Evolutionary conservation across 2,888 invertebrate genomes (phyloP), one percentile per base, ranked within the genome.

Genomic region (Seladonia tumulorum): DNA sequence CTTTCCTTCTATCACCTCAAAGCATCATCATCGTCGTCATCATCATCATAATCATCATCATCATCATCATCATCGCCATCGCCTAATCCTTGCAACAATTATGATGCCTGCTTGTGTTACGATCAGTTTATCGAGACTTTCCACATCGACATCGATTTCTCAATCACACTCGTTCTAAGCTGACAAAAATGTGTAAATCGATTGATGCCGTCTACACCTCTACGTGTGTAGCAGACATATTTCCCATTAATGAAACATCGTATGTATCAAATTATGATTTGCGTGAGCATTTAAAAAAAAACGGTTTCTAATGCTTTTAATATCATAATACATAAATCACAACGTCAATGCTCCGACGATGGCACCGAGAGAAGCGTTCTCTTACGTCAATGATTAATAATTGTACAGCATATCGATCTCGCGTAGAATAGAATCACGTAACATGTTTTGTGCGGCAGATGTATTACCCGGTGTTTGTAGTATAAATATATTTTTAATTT

Each of bases 201-300:
- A 79, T 77, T 74, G 53, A 74, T 77, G 80, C 82, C 75, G 81
- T 70, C 79, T 79, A 82, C 78, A 68, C 70, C 47, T 39, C 18
- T 83, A 49, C 72, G 60, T 57, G 74, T 47, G 68, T 78, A 60
- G 68, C 73, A 63, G 79, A 75, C 77, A 74, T 72, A 53, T 72
- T 73, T 85, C 76, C 71, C 75, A 77, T 85, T 83, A 79, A 74
- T 80, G 83, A 86, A 87, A 88, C 76, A 82, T 82, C 66, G 78
- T 80, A 81, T 76, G 83, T 89, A 85, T 87, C 87, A 86, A 88
- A 90, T 87, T 81, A 86, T 85, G 81, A 83, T 83, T 88, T 86
- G 49, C 73, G 63, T 82, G 63, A 60, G 47, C 76, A 60, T 7
- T 66, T 35, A 76, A 81, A 70, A 83, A 77, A 82, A 60, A 82